These are phyloP conservation scores for Alca torda DNA, from an alignment of 2,797 vertebrate species.

Conservation along the genomic window DNA sequence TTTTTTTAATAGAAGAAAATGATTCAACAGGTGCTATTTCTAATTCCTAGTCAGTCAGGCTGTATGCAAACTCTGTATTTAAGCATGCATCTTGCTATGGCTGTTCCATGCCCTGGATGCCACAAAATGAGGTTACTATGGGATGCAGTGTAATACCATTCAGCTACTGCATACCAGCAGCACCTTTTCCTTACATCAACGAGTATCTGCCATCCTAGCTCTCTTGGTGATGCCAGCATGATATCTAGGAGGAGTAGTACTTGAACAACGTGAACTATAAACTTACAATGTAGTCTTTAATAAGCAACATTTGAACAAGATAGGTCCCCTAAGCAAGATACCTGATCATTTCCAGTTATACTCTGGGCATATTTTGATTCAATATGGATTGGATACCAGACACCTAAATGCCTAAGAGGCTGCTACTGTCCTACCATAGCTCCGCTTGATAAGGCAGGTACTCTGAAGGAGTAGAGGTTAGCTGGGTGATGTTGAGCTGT, in stretches of 20 bases:
- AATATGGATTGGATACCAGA: neutral
- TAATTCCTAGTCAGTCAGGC: neutral
- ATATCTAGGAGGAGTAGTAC: neutral
- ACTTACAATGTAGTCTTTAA: neutral
- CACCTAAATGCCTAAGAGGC: neutral
- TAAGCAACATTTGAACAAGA: neutral
- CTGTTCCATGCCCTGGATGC: neutral
- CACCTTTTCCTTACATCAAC: neutral
- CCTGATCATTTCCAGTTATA: neutral
- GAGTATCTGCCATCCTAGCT: neutral
- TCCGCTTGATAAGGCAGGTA: neutral
- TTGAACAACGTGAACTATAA: neutral
- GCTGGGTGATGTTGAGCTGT: neutral
- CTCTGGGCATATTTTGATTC: neutral
- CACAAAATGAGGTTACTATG: neutral
- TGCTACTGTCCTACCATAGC: neutral
- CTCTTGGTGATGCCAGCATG: neutral
- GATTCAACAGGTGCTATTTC: neutral
- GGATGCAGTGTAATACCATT: neutral
- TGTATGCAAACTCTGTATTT: neutral
- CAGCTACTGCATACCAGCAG: neutral
- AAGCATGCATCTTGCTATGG: rapidly evolving
- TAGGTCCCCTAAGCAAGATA: neutral
- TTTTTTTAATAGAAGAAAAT: neutral
- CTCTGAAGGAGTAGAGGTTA: neutral